Conservation (phyloP, 64 coral and sea anemone genomes). For the Pocillopora damicornis region DNA sequence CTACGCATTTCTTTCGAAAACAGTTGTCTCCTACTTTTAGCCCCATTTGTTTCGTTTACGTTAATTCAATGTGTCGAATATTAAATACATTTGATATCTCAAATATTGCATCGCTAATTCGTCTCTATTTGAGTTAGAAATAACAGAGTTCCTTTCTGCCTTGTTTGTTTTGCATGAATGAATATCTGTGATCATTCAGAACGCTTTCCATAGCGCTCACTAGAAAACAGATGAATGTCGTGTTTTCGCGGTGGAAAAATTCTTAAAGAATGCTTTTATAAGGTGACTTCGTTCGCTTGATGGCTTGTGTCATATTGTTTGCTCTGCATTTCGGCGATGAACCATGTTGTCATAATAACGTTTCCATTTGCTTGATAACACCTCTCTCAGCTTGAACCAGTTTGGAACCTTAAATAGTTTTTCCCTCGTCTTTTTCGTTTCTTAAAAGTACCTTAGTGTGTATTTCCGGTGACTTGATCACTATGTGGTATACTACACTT, state of each 20-base stretch:
- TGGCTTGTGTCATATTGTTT: background rate
- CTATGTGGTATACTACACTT: constrained; percentile 3
- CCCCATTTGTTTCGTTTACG: background rate
- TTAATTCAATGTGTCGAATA: background rate
- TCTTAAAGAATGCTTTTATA: background rate
- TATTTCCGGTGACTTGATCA: constrained; percentile 21
- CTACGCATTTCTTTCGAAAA: background rate
- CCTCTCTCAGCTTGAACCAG: constrained; percentile 21
- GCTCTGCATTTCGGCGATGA: background rate
- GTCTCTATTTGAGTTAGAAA: constrained; percentile 5
- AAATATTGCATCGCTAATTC: background rate
- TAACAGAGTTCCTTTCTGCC: background rate
- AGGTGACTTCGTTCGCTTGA: background rate
- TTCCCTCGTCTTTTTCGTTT: background rate
- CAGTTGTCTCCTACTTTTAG: background rate
- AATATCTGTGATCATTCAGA: background rate
- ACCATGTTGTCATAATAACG: background rate
- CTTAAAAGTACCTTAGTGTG: background rate
- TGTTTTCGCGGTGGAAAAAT: background rate
- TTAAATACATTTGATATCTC: background rate
- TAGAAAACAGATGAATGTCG: constrained; percentile 4
- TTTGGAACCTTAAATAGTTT: background rate
- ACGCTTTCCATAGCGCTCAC: background rate
- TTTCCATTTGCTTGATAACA: background rate
- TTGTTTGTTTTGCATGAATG: constrained; percentile 16